Percentiles rank a stretch among this genome's conserved stretches.
Conservation (phyloP, 2,888 invertebrate genomes). For the Eilema sororculum region DNA sequence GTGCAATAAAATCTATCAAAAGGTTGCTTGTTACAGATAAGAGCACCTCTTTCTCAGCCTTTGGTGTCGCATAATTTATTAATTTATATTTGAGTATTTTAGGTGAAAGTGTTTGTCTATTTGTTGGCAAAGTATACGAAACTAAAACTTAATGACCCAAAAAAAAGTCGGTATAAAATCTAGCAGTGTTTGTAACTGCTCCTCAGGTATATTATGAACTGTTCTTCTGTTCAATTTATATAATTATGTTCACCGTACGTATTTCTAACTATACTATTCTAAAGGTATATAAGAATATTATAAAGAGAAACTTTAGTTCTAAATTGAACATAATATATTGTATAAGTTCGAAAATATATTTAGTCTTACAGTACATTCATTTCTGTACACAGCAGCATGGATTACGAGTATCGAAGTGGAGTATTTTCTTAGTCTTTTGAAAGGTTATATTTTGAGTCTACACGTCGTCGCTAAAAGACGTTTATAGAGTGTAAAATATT, state of each 20-base stretch:
- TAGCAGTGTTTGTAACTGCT: not conserved
- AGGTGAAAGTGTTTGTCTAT: not conserved
- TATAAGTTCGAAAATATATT: not conserved
- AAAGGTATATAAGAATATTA: not conserved
- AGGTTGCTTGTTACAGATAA: not conserved
- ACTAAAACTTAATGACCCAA: not conserved
- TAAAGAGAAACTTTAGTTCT: not conserved
- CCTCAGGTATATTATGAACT: too few relatives aligned
- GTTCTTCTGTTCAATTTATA: too few relatives aligned
- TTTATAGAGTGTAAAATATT: conserved; percentile 55
- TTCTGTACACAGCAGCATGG: conserved; percentile 32
- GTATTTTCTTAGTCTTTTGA: conserved; percentile 18
- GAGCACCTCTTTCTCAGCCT: not conserved
- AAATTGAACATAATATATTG: not conserved
- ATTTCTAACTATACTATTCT: not conserved
- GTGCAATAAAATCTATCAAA: not conserved
- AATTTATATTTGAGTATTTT: not conserved
- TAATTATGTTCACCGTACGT: too few relatives aligned
- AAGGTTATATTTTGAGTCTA: conserved; percentile 24
- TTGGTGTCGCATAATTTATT: not conserved
- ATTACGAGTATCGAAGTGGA: conserved; percentile 26
- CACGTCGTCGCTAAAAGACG: conserved; percentile 21
- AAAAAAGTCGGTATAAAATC: not conserved
- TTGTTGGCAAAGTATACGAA: not conserved
- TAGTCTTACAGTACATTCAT: conserved; percentile 19